Percentiles rank a stretch among this genome's conserved stretches.
Conservation (phyloP, 2,797 vertebrate species). For the Syngnathus rostellatus region DNA sequence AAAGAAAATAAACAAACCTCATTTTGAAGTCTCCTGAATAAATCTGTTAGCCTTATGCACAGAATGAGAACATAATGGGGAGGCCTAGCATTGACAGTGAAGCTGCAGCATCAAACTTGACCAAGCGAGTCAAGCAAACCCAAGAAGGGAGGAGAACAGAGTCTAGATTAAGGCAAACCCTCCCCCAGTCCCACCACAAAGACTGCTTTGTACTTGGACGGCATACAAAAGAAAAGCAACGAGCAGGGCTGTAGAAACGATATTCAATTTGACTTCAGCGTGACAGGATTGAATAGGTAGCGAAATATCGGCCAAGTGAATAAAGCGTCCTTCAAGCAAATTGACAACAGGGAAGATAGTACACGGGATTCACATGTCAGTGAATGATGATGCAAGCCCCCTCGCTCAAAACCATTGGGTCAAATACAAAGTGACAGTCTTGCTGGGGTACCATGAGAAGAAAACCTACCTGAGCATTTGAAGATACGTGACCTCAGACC, state of each 20-base stretch:
- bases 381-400: slow-evolving; percentile 3
- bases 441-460: background rate
- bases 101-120: slow-evolving; percentile 16
- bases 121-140: slow-evolving; percentile 34
- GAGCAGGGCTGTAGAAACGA: slow-evolving; percentile 36
- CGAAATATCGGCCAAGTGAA: slow-evolving; percentile 27
- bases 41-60: slow-evolving; percentile 30
- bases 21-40: slow-evolving; percentile 10
- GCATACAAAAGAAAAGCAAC: slow-evolving; percentile 42
- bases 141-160: slow-evolving; percentile 33
- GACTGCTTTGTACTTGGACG: slow-evolving; percentile 48
- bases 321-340: slow-evolving; percentile 3
- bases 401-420: background rate
- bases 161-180: slow-evolving; percentile 43
- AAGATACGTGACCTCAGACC: slow-evolving; percentile 26
- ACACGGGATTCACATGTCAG: background rate
- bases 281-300: slow-evolving; percentile 14
- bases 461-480: slow-evolving; percentile 35
- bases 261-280: slow-evolving; percentile 40
- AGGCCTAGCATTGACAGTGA: slow-evolving; percentile 18
- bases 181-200: slow-evolving; percentile 53
- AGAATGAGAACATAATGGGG: slow-evolving; percentile 30
- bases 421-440: background rate
- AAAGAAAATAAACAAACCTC: slow-evolving; percentile 6
- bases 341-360: background rate